Percentiles rank a stretch among this genome's conserved stretches.
Conservation (phyloP, 1,140 invertebrate species). For the Magallana gigas region DNA sequence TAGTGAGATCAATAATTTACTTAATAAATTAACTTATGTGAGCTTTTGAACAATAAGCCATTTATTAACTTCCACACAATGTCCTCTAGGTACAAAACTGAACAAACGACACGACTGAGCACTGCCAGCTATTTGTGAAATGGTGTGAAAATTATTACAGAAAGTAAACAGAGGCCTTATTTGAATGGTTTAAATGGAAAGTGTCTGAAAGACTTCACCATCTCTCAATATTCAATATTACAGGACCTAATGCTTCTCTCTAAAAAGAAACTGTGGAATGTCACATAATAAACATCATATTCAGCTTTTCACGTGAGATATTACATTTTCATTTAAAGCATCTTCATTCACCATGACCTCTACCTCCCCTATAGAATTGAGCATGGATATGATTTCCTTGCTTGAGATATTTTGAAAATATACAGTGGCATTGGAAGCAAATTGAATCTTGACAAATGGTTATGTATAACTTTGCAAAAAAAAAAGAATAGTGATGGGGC, state of each 20-base stretch:
- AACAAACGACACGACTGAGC: not conserved
- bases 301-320: not conserved
- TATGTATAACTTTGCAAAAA: too few species aligned
- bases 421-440: too few species aligned
- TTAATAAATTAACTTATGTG: not conserved
- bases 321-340: too few species aligned
- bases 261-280: not conserved
- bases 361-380: not conserved
- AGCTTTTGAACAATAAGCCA: not conserved
- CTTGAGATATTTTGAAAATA: too few species aligned
- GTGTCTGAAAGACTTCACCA: not conserved
- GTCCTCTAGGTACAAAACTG: not conserved
- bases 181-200: not conserved
- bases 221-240: not conserved
- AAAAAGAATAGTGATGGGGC: too few species aligned
- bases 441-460: too few species aligned
- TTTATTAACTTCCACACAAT: not conserved
- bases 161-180: not conserved
- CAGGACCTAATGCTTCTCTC: not conserved
- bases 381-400: too few species aligned
- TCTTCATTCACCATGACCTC: not conserved
- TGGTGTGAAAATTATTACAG: not conserved
- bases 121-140: not conserved
- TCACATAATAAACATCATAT: not conserved
- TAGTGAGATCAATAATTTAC: conserved; percentile 30